phyloP scores from a whole-genome alignment of 2,113 vertebrate species.

The Clupea harengus region DNA sequence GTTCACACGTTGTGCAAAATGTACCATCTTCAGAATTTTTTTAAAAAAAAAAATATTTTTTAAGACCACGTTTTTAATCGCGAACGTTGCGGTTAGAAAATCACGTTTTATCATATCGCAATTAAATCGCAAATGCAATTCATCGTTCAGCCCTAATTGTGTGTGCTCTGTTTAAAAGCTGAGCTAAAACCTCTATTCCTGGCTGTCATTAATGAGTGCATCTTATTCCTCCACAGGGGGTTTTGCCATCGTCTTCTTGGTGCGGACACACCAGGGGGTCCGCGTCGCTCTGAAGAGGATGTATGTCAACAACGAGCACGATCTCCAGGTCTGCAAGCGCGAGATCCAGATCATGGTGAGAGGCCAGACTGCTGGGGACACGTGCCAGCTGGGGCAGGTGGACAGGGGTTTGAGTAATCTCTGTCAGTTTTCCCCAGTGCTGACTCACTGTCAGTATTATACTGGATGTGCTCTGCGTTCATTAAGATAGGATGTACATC shows the following conservation, averaged over 20 bases:
- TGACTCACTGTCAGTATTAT: no score
- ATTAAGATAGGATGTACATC: no score
- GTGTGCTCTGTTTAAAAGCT: neutral
- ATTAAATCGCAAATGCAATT: no score
- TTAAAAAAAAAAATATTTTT: no score
- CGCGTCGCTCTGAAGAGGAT: conserved; percentile 97
- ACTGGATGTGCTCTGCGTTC: no score
- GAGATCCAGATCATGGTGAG: conserved; percentile 99
- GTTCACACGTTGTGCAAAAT: no score
- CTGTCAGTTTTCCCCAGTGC: neutral
- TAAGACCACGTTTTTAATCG: no score
- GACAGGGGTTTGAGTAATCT: neutral
- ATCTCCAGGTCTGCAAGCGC: conserved; percentile 94
- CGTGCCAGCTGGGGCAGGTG: neutral
- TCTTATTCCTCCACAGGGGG: conserved; percentile 73
- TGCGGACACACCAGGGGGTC: conserved; percentile 87
- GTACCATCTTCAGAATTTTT: no score
- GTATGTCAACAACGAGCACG: conserved; percentile 97
- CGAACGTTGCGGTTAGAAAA: no score
- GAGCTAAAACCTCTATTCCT: neutral
- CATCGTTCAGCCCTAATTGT: no score
- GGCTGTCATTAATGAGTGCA: neutral
- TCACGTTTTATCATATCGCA: no score
- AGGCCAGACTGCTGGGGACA: conserved; percentile 6
- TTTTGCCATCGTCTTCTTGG: conserved; percentile 95